Percentiles rank a stretch among this genome's conserved stretches.
These are phyloP conservation scores for Anoplius nigerrimus DNA, from an alignment of 2,888 invertebrate genomes.

Conservation along the genomic window DNA sequence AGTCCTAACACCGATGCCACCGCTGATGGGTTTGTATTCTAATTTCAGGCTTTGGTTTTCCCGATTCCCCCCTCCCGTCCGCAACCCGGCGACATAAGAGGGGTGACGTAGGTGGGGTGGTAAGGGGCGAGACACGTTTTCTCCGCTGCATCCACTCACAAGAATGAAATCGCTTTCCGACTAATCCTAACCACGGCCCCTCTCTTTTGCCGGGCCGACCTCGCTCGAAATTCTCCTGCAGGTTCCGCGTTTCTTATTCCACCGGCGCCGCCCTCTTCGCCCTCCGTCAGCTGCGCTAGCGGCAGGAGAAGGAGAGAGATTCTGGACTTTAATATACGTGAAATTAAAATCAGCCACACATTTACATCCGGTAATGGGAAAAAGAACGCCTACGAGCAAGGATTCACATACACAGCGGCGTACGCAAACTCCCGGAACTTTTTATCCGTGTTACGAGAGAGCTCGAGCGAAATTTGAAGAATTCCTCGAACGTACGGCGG, in stretches of 20 bases:
- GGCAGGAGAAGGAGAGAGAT: conserved; percentile 58
- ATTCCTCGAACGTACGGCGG: too few species aligned
- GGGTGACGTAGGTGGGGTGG: conserved; percentile 3
- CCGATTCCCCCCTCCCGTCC: conserved; percentile 49
- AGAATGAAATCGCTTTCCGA: conserved; percentile 69
- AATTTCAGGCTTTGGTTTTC: conserved; percentile 72
- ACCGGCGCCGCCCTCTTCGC: conserved; percentile 28
- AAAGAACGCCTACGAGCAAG: conserved; percentile 61
- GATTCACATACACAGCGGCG: conserved; percentile 38
- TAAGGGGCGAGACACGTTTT: conserved; percentile 50
- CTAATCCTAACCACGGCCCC: conserved; percentile 67
- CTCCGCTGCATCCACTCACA: conserved; percentile 62
- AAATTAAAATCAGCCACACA: conserved; percentile 80
- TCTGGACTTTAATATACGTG: conserved; percentile 78
- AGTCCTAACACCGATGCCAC: conserved; percentile 57
- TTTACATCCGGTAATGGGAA: conserved; percentile 80
- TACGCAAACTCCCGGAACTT: too few species aligned
- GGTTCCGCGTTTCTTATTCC: conserved; percentile 54
- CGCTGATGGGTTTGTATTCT: conserved; percentile 68
- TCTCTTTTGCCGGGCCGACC: conserved; percentile 30
- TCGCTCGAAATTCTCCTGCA: conserved; percentile 22
- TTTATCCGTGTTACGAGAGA: too few species aligned
- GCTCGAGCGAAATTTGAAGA: conserved; percentile 2
- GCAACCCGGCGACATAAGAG: conserved; percentile 41
- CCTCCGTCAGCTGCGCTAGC: conserved; percentile 77